Percentiles rank a stretch among this genome's conserved stretches.
Evolutionary conservation across 2,113 vertebrate genomes (phyloP).

Genomic region (Oreochromis aureus): DNA sequence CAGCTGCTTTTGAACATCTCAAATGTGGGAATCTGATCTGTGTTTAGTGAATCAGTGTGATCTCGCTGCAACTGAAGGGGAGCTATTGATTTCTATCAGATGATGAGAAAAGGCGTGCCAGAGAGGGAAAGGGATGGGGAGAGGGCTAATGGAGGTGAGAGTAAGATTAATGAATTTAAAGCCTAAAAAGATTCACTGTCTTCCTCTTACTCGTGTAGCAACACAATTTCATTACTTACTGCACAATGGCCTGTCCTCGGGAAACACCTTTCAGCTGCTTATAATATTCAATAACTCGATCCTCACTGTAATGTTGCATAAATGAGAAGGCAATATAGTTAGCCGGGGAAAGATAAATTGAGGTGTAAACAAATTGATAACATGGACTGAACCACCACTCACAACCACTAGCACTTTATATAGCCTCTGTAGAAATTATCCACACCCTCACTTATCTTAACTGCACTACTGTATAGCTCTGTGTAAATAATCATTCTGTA

Average conservation of each 20-base stretch:
- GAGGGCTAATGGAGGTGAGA: conserved; percentile 10
- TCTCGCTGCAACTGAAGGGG: conserved; percentile 9
- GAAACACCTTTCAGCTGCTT: conserved; percentile 92
- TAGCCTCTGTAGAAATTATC: too few relatives aligned
- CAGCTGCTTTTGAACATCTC: not conserved
- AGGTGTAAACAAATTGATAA: not conserved
- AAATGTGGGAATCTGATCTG: not conserved
- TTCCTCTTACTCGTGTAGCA: not conserved
- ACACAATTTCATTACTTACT: conserved; percentile 77
- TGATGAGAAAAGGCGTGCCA: conserved; percentile 15
- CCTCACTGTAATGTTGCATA: conserved; percentile 80
- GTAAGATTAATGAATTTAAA: conserved; percentile 38
- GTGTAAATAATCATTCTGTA: too few relatives aligned
- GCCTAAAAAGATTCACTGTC: not conserved
- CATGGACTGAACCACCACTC: too few relatives aligned
- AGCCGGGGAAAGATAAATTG: not conserved
- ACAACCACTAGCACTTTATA: too few relatives aligned
- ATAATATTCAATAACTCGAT: conserved; percentile 92
- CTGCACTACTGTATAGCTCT: too few relatives aligned
- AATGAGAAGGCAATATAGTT: not conserved
- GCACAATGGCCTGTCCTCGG: conserved; percentile 93
- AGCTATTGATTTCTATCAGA: conserved; percentile 57
- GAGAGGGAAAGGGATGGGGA: not conserved
- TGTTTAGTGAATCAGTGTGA: conserved; percentile 13
- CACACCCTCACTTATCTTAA: too few relatives aligned